These are phyloP conservation scores for Rhinophrynus dorsalis DNA, from an alignment of 2,797 vertebrate genomes.

Conservation along the genomic window DNA sequence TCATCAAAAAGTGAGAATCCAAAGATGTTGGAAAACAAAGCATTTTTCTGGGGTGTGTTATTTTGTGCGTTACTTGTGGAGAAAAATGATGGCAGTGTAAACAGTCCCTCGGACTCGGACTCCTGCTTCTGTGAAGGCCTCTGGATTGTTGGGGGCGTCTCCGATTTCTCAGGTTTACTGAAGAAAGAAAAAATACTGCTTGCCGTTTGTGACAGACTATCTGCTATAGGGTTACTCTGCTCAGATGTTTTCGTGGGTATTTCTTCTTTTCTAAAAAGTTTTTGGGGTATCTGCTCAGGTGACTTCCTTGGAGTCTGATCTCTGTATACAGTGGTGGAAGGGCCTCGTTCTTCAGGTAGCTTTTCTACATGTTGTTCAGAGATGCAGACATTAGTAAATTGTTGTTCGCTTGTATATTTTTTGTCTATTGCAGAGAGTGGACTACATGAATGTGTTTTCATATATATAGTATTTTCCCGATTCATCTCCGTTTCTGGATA, in stretches of 20 bases:
- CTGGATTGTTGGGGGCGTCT: conserved; percentile 45
- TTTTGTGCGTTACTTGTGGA: conserved; percentile 62
- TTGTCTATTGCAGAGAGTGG: not conserved
- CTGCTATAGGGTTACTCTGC: conserved; percentile 60
- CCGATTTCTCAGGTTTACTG: conserved; percentile 65
- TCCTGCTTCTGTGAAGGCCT: conserved; percentile 51
- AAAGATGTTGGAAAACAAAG: conserved; percentile 66
- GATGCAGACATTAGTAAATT: not conserved
- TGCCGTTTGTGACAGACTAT: conserved; percentile 62
- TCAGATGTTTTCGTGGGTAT: conserved; percentile 54
- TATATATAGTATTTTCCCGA: not conserved
- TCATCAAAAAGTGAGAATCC: conserved; percentile 67
- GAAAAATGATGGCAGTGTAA: conserved; percentile 68
- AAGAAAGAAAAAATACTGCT: conserved; percentile 81
- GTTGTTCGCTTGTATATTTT: conserved; percentile 21
- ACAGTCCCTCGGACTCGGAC: conserved; percentile 61
- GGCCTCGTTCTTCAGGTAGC: conserved; percentile 35
- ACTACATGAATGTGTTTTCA: conserved; percentile 9
- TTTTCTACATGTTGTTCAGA: conserved; percentile 8
- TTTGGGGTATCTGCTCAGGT: conserved; percentile 51
- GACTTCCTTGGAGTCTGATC: not conserved
- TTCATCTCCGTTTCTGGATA: conserved; percentile 6
- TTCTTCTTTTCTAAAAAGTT: conserved; percentile 58
- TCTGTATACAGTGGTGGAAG: not conserved
- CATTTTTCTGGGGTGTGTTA: conserved; percentile 57